Evolutionary conservation across 1,140 invertebrate species (phyloP).

Genomic region (Sarcophaga bullata): DNA sequence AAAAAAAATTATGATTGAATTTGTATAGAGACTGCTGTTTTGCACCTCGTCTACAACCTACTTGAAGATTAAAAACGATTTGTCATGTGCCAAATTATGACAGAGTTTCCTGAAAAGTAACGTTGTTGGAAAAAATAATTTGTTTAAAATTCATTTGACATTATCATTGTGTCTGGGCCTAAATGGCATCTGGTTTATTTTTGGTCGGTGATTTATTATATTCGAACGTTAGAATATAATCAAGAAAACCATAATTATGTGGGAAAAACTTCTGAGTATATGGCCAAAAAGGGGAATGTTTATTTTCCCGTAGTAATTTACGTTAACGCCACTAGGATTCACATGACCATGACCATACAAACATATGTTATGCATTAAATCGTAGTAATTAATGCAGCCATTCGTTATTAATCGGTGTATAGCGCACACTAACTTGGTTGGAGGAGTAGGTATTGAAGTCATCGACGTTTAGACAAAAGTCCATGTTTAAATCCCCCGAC

Average conservation of each 20-base stretch:
- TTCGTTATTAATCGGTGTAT: too few relatives aligned
- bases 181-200: not conserved
- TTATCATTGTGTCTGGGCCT: not conserved
- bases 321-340: too few relatives aligned
- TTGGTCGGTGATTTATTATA: not conserved
- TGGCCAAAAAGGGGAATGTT: not conserved
- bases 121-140: not conserved
- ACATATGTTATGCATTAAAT: too few relatives aligned
- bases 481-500: too few relatives aligned
- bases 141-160: not conserved
- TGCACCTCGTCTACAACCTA: not conserved
- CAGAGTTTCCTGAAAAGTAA: not conserved
- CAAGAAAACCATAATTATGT: not conserved
- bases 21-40: too few relatives aligned
- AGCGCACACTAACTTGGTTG: too few relatives aligned
- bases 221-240: not conserved
- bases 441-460: too few relatives aligned
- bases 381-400: too few relatives aligned
- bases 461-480: too few relatives aligned
- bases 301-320: not conserved
- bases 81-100: constrained; percentile 24
- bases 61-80: constrained; percentile 10
- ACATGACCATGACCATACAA: too few relatives aligned
- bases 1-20: not conserved
- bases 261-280: not conserved